Evolutionary conservation across 30 jellyfish, hydroid and myxozoan genomes (phyloP).

Genomic region (Euphysa ruthae): DNA sequence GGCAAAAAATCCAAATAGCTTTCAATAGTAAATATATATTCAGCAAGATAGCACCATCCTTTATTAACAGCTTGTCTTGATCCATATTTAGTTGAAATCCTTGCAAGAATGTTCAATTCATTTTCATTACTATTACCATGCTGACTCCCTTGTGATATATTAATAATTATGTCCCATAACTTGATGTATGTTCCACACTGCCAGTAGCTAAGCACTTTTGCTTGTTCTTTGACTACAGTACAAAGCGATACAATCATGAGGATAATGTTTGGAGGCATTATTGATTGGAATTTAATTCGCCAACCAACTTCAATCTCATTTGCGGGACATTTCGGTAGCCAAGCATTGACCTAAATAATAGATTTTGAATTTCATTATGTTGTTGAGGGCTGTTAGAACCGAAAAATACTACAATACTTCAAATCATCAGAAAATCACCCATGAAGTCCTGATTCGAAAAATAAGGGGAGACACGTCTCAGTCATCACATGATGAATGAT

Average conservation of each 20-base stretch:
- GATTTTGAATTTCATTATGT: no score
- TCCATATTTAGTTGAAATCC: constrained; percentile 44
- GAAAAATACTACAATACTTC: no score
- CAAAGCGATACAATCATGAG: constrained; percentile 71
- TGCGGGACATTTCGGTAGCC: constrained; percentile 96
- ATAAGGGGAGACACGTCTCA: no score
- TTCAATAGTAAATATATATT: constrained; percentile 60
- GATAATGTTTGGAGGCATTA: constrained; percentile 65
- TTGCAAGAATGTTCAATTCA: constrained; percentile 51
- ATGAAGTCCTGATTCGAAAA: no score
- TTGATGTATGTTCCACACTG: constrained; percentile 88
- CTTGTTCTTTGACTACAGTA: constrained; percentile 45
- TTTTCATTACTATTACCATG: no score
- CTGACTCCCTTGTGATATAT: constrained; percentile 64
- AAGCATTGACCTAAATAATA: constrained; percentile 87
- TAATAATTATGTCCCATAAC: constrained; percentile 77
- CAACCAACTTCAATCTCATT: constrained; percentile 93
- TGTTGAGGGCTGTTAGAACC: no score
- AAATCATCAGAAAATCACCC: no score
- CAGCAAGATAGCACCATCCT: constrained; percentile 89
- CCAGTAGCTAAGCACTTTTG: constrained; percentile 93
- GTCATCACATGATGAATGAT: no score
- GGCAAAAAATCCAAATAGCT: constrained; percentile 49
- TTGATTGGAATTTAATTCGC: constrained; percentile 66
- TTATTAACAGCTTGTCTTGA: constrained; percentile 75